Conservation (phyloP, 2,888 invertebrate genomes). For the Harpagoxenus sublaevis region DNA sequence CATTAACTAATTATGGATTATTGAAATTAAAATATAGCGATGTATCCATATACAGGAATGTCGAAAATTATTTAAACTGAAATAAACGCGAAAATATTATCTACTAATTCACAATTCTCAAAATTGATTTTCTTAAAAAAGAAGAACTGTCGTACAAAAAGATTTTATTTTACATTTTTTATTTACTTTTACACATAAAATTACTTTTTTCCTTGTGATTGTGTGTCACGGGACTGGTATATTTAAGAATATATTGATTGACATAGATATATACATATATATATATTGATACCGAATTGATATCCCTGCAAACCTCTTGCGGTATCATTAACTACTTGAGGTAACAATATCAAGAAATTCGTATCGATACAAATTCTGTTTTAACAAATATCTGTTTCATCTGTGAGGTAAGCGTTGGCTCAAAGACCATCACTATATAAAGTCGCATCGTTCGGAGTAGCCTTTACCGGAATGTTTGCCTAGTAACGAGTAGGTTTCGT, state of each 20-base stretch:
- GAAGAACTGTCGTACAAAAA: background rate
- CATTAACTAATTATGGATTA: background rate
- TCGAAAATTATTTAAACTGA: background rate
- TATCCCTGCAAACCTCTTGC: background rate
- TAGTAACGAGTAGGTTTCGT: slow-evolving; percentile 34
- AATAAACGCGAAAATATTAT: background rate
- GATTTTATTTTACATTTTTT: background rate
- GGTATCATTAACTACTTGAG: background rate
- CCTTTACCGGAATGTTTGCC: slow-evolving; percentile 13
- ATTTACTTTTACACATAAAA: background rate
- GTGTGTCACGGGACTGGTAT: background rate
- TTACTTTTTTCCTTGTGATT: background rate
- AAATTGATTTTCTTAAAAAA: background rate
- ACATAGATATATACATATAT: no score
- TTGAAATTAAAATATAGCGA: background rate
- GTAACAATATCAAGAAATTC: background rate
- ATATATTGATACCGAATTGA: background rate
- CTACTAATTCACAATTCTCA: background rate
- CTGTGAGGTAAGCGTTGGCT: background rate
- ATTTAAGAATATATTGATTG: background rate
- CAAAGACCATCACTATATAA: background rate
- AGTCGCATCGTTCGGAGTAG: background rate
- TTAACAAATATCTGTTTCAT: background rate
- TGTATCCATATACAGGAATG: background rate
- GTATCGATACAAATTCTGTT: background rate